Base-by-base conservation (phyloP, 2,113 vertebrate species). In the Cyprinodon brontotheroides region DNA sequence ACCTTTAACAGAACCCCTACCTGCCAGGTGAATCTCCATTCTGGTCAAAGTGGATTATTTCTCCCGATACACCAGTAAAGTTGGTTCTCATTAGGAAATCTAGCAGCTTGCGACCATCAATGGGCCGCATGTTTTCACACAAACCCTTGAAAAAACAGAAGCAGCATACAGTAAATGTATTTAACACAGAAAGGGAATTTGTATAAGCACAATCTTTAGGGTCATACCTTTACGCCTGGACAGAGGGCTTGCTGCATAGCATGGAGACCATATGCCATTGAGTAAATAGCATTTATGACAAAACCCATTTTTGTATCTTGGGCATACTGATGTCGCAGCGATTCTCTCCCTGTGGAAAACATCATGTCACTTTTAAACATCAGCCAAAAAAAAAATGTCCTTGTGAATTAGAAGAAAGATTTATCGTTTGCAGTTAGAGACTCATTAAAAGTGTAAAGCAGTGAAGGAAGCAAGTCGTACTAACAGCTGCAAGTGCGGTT, bases 231-330 rank as follows among this genome's bases (percentile, higher is more conserved):
- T 0, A 95, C 96, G 38, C 97, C 96, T 0, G 97, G 98, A 74
- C 98, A 99, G 61, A 99, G 90, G 0, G 92, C 63, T 76, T 88
- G 85, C 92, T 99, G 98, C 98, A 99, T 99, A 86, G 97, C 94
- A 65, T 99, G 97, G n/a, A 99, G 95, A 3, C 98, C 98, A 0
- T 98, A 95, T 0, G 98, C 98, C 98, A 99, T 98, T 0, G 98
- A 97, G 73, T 99, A 99, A 81, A 99, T 98, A 0, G 98, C 98
- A 1, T 99, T 99, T 87, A 99, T 99, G 68, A 99, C 98, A 75
- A 99, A 99, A 12, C 98, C 98, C 98, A 99, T 99, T 93, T 99
- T 99, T 72, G 97, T 98, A 93, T 99, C 98, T 86, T 99, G 98
- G 62, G 96, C 96, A 0, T 99, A 98, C 63, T 99, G 97, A 0